These are phyloP conservation scores for Tapera naevia DNA, from an alignment of 2,797 vertebrate species.

Conservation along the genomic window DNA sequence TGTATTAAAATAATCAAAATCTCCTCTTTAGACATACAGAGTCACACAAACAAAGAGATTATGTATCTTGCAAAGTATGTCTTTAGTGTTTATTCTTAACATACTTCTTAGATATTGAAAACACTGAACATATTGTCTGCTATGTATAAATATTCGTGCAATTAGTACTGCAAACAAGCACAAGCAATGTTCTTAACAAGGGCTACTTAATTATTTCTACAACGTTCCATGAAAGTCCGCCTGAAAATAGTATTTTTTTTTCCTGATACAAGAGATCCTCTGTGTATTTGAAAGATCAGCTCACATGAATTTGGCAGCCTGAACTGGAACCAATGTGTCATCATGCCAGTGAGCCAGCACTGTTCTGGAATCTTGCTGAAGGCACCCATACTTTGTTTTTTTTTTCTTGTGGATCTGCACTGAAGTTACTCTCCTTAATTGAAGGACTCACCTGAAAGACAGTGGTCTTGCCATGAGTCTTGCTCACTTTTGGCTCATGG, in stretches of 20 bases:
- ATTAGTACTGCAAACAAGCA: background rate
- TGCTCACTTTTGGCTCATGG: background rate
- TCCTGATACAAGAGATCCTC: background rate
- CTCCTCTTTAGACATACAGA: constrained; percentile 1
- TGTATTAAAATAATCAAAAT: constrained; percentile 12
- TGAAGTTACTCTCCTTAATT: background rate
- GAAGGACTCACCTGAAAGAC: background rate
- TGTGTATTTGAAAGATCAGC: background rate
- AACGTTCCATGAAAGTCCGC: background rate
- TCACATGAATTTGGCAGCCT: background rate
- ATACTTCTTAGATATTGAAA: constrained; percentile 10
- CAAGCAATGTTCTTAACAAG: background rate
- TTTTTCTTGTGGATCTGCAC: background rate
- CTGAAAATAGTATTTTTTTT: background rate
- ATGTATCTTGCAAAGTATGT: constrained; percentile 27
- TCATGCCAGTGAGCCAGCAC: background rate
- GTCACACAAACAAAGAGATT: constrained; percentile 29
- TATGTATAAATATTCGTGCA: constrained; percentile 24
- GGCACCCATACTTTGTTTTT: background rate
- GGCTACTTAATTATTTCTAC: background rate
- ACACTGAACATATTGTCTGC: background rate
- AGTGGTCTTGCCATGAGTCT: background rate
- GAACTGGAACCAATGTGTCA: background rate
- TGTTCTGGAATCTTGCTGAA: background rate
- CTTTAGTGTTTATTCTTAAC: constrained; percentile 25